A percentile compares a stretch with the other conserved stretches of the same genome.
Conservation (phyloP, 2,797 vertebrate species). For the Scleropages formosus region DNA sequence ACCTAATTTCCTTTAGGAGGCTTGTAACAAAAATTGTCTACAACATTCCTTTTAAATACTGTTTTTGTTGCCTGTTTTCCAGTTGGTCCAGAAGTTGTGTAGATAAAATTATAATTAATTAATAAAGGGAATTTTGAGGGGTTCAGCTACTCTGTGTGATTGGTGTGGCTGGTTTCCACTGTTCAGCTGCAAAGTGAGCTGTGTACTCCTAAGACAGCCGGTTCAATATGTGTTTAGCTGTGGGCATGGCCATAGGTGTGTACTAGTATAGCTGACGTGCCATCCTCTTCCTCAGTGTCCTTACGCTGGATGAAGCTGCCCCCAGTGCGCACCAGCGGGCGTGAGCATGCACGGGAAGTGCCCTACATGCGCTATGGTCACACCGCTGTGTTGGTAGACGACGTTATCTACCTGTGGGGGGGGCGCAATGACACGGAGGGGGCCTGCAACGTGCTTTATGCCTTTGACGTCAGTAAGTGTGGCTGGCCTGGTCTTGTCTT, state of each 20-base stretch:
- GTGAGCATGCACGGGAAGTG: constrained; percentile 82
- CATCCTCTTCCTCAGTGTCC: constrained; percentile 74
- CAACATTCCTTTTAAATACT: no score
- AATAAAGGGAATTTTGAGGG: no score
- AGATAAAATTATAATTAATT: no score
- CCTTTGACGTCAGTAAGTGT: constrained; percentile 93
- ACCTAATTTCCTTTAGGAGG: no score
- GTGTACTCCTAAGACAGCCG: background rate
- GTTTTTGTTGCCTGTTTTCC: no score
- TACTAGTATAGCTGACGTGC: background rate
- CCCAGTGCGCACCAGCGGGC: constrained; percentile 77
- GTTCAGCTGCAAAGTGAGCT: background rate
- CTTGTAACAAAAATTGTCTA: background rate
- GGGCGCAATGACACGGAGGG: constrained; percentile 96
- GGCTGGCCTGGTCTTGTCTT: background rate
- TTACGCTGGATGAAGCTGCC: constrained; percentile 95
- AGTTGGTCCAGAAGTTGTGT: no score
- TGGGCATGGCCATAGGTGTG: background rate
- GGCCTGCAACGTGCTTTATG: constrained; percentile 95
- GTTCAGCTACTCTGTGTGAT: no score
- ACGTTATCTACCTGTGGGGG: constrained; percentile 94
- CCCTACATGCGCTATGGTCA: constrained; percentile 99
- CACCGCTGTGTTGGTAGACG: constrained; percentile 93
- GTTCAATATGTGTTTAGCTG: no score
- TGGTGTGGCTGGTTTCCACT: background rate